Evolutionary conservation across 2,797 vertebrate genomes (phyloP).

Genomic region (Rallus crepitans): DNA sequence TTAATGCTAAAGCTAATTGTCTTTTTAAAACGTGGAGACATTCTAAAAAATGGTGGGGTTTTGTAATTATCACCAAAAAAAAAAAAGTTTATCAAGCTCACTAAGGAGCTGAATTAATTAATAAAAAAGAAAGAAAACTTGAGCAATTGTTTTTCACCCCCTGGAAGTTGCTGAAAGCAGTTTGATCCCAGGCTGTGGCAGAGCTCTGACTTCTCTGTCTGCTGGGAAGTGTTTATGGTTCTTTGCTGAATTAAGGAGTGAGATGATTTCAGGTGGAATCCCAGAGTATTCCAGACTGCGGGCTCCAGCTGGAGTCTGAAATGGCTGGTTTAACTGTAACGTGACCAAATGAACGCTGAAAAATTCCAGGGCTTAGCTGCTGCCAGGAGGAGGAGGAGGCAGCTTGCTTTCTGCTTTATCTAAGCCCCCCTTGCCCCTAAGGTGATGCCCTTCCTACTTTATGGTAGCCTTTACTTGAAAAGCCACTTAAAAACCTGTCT

Average conservation of each 20-base stretch:
- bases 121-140: not conserved
- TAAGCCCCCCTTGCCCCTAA: not conserved
- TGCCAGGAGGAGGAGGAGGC: conserved; percentile 9
- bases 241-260: not conserved
- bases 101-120: not conserved
- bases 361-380: not conserved
- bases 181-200: conserved; percentile 39
- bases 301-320: not conserved
- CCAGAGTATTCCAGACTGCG: not conserved
- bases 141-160: conserved; percentile 77
- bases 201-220: conserved; percentile 36
- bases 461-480: conserved; percentile 20
- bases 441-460: not conserved
- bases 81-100: not conserved
- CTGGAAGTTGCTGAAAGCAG: conserved; percentile 76
- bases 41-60: conserved; percentile 71
- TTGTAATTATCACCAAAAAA: not conserved
- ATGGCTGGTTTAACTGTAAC: not conserved
- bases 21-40: conserved; percentile 77
- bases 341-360: not conserved
- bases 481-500: not conserved
- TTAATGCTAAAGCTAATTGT: conserved; percentile 89
- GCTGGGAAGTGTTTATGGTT: not conserved
- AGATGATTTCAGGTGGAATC: not conserved
- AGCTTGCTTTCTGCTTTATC: not conserved